Evolutionary conservation across 2,113 vertebrate genomes (phyloP).

Genomic region (Ceyx melanurus): DNA sequence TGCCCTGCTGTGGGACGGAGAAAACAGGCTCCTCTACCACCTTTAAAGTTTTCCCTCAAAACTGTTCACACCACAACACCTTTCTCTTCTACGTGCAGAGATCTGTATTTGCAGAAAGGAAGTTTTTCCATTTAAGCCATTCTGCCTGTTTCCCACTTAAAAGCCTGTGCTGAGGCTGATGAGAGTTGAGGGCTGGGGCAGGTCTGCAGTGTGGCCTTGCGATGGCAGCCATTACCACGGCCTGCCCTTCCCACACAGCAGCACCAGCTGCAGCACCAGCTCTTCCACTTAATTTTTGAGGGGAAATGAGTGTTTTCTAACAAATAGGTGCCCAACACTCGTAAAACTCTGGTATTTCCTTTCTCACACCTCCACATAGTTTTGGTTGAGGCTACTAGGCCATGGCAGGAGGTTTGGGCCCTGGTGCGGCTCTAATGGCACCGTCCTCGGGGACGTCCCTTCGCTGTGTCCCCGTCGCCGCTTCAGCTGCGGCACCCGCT

Average conservation of each 20-base stretch:
- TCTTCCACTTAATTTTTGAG: neutral
- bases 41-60: fast-evolving
- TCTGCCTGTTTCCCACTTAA: neutral
- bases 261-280: neutral
- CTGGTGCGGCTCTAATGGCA: neutral
- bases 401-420: neutral
- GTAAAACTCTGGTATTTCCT: neutral
- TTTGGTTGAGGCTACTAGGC: neutral
- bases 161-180: fast-evolving
- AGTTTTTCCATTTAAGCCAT: neutral
- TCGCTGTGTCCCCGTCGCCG: neutral
- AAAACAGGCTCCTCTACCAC: neutral
- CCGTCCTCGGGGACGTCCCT: neutral
- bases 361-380: neutral
- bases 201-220: neutral
- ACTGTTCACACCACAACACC: neutral
- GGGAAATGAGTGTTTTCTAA: neutral
- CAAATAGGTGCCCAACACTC: neutral
- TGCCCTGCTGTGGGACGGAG: fast-evolving
- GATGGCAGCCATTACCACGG: fast-evolving
- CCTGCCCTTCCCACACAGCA: neutral
- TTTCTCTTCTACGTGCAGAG: fast-evolving
- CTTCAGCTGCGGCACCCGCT: neutral
- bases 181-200: neutral
- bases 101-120: neutral